Conservation (phyloP, 2,888 invertebrate genomes). For the Carpatolechia fugitivella region DNA sequence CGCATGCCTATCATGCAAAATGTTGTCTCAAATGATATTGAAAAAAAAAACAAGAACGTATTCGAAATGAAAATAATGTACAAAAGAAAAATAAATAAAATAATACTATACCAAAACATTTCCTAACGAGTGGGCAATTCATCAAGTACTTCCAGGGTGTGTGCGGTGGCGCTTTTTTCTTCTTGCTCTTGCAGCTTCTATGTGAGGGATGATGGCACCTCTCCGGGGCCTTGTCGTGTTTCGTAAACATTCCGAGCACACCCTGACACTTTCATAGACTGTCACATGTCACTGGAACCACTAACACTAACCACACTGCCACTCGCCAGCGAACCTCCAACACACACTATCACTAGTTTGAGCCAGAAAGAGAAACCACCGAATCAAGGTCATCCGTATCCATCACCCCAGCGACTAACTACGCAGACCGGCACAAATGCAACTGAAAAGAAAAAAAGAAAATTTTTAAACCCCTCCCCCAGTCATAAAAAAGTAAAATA, state of each 20-base stretch:
- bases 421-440: slow-evolving; percentile 60
- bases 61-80: slow-evolving; percentile 18
- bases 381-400: slow-evolving; percentile 65
- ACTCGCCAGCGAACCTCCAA: slow-evolving; percentile 30
- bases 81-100: slow-evolving; percentile 40
- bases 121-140: slow-evolving; percentile 80
- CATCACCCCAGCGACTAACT: slow-evolving; percentile 63
- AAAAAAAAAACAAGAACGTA: not conserved
- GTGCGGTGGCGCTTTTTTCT: slow-evolving; percentile 74
- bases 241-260: slow-evolving; percentile 75
- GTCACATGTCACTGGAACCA: slow-evolving; percentile 70
- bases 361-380: slow-evolving; percentile 59
- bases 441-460: slow-evolving; percentile 76
- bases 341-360: slow-evolving; percentile 43
- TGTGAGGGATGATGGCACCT: slow-evolving; percentile 67
- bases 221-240: slow-evolving; percentile 73
- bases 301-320: slow-evolving; percentile 51
- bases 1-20: not conserved
- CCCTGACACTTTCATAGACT: slow-evolving; percentile 69
- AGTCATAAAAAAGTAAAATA: slow-evolving; percentile 35
- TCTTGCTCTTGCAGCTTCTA: slow-evolving; percentile 66
- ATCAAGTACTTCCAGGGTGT: slow-evolving; percentile 80
- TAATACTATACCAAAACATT: slow-evolving; percentile 79
- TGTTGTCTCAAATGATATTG: not conserved
- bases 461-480: slow-evolving; percentile 43